Conservation (phyloP, 37 sponge, comb jelly and placozoan genomes). For the Beroe ovata region DNA sequence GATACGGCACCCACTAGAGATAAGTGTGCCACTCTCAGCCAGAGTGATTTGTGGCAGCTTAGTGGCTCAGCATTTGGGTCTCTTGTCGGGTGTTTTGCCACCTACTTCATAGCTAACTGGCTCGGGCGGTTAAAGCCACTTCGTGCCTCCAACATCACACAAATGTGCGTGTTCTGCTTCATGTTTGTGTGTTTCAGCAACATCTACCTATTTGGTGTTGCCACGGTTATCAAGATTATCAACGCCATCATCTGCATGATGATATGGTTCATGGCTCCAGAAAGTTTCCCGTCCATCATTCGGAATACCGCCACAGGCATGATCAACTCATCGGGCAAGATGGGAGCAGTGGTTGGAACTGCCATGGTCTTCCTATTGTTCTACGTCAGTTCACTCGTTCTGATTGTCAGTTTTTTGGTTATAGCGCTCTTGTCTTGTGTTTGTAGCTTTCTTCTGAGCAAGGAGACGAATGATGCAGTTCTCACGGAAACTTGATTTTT, state of each 20-base stretch:
- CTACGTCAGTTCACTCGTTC: constrained; percentile 7
- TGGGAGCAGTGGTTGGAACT: constrained; percentile 40
- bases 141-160: neutral
- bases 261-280: constrained; percentile 55
- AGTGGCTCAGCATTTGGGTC: constrained; percentile 13
- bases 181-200: constrained; percentile 43
- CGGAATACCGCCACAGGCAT: constrained; percentile 42
- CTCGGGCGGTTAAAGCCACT: constrained; percentile 21
- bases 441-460: constrained; percentile 25
- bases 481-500: constrained; percentile 19
- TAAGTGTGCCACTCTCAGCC: neutral
- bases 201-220: constrained; percentile 41
- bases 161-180: neutral
- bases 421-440: neutral
- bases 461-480: constrained; percentile 28
- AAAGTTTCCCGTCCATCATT: constrained; percentile 45
- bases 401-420: constrained; percentile 5
- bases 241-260: constrained; percentile 58
- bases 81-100: constrained; percentile 33
- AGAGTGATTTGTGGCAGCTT: constrained; percentile 12
- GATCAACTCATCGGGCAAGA: constrained; percentile 43
- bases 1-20: neutral
- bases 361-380: constrained; percentile 23
- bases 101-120: constrained; percentile 23
- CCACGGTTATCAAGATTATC: constrained; percentile 28